A percentile compares a stretch with the other conserved stretches of the same genome.
These are phyloP conservation scores for Archivesica marissinica DNA, from an alignment of 1,140 invertebrate genomes.

Conservation along the genomic window DNA sequence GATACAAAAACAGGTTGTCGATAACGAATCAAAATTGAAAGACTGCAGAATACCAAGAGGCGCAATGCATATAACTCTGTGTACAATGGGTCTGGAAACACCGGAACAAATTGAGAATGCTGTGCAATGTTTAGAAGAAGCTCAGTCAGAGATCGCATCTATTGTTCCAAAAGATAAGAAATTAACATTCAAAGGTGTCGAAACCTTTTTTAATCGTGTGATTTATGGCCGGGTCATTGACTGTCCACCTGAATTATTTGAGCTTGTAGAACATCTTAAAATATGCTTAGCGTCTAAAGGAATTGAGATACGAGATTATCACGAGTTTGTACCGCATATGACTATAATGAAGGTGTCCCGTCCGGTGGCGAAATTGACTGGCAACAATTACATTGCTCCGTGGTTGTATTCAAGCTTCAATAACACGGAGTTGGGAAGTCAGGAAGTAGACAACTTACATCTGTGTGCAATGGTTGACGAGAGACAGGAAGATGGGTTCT, in stretches of 20 bases:
- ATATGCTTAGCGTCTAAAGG: slow-evolving; percentile 76
- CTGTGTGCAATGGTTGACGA: slow-evolving; percentile 81
- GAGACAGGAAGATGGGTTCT: slow-evolving; percentile 80
- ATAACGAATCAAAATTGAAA: slow-evolving; percentile 63
- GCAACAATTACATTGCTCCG: slow-evolving; percentile 73
- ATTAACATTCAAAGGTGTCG: slow-evolving; percentile 74
- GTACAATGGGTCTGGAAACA: slow-evolving; percentile 81
- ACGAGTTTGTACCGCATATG: slow-evolving; percentile 84
- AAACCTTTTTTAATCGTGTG: slow-evolving; percentile 82
- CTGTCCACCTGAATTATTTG: slow-evolving; percentile 69
- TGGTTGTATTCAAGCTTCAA: slow-evolving; percentile 74
- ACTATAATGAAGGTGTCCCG: slow-evolving; percentile 83
- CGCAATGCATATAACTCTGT: slow-evolving; percentile 66
- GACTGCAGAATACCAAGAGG: slow-evolving; percentile 64
- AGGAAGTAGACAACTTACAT: slow-evolving; percentile 78
- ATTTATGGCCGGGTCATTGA: slow-evolving; percentile 80
- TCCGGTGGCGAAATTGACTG: slow-evolving; percentile 72
- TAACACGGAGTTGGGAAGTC: slow-evolving; percentile 77
- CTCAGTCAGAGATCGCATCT: slow-evolving; percentile 69
- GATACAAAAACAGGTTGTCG: slow-evolving; percentile 65
- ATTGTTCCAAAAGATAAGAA: slow-evolving; percentile 69
- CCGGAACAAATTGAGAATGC: slow-evolving; percentile 77
- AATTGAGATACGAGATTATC: slow-evolving; percentile 76
- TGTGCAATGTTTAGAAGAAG: slow-evolving; percentile 74
- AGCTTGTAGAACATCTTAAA: slow-evolving; percentile 79